phyloP scores from a whole-genome alignment of 2,888 invertebrate species.

The Brachycybe producta region DNA sequence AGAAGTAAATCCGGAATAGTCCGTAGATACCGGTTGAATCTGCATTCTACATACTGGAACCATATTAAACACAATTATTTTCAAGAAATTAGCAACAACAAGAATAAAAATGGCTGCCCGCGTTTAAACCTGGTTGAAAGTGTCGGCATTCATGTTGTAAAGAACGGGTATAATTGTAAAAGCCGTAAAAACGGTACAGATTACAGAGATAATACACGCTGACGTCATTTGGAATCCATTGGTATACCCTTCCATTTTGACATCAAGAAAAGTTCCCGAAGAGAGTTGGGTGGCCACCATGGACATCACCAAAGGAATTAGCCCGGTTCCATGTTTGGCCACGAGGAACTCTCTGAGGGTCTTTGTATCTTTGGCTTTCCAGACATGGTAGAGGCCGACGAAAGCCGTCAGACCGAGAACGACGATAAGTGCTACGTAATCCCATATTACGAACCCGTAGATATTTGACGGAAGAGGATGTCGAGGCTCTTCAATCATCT shows the following conservation, averaged over 20 bases:
- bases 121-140: conserved; percentile 12
- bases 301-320: conserved; percentile 8
- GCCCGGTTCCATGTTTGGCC: not conserved
- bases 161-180: conserved; percentile 1
- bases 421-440: not conserved
- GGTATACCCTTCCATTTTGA: conserved; percentile 6
- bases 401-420: not conserved
- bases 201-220: not conserved
- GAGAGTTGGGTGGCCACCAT: conserved; percentile 13
- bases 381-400: conserved; percentile 12
- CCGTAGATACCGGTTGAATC: conserved; percentile 4
- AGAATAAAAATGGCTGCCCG: too few relatives aligned
- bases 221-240: conserved; percentile 6
- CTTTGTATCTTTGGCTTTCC: conserved; percentile 2
- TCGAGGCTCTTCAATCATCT: too few relatives aligned
- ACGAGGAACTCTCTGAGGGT: conserved; percentile 8
- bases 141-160: not conserved
- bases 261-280: conserved; percentile 4
- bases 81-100: too few relatives aligned
- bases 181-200: not conserved
- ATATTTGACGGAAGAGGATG: too few relatives aligned
- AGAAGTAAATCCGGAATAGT: not conserved
- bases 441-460: too few relatives aligned
- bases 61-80: too few relatives aligned
- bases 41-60: conserved; percentile 9